Evolutionary conservation across 2,888 invertebrate genomes (phyloP), one percentile per base, ranked within the genome.

Genomic region (Oscheius sp.): DNA sequence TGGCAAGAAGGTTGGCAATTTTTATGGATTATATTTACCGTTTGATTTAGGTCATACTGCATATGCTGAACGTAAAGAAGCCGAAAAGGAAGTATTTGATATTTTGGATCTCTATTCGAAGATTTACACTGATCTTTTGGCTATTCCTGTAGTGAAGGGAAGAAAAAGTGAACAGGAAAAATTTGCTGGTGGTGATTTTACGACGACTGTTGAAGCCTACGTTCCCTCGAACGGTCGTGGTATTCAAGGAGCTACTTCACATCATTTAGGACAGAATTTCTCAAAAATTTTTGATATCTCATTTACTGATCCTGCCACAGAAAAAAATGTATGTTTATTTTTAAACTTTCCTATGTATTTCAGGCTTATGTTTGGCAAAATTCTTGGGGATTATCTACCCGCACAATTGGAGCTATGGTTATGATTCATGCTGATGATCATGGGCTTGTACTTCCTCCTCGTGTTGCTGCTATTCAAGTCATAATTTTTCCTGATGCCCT

Each of bases 281-380:
- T 95, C 97, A 0, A 96, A 95, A 90, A 99, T 99, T 96, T 99
- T 99, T 90, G 96, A 98, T 84, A 95, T 99, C 72, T 92, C 93
- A 12, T 95, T 93, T 88, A 96, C 98, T 89, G 94, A 97, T 89
- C 95, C 95, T 0, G 94, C 94, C 23, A 9, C 71, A n/a, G 69
- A 52, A 45, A 58, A 21, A 46, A 69, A 69, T n/a, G 59, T 18
- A 5, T 49, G 21, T 7, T 55, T 2, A 25, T 25, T 5, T 23
- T 18, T 58, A 12, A 29, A 6, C 43, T n/a, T 53, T 29, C 13
- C n/a, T n/a, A n/a, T n/a, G 5, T 45, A 16, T 69, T 69, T 56
- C 45, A 76, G 76, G 69, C 76, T 23, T 91, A 92, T 88, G 96
- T 95, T 1, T 96, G 92, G 90, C 99, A 99, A 90, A 99, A 99